Conservation (phyloP, 2,888 invertebrate genomes). For the Oxytorus armatus region DNA sequence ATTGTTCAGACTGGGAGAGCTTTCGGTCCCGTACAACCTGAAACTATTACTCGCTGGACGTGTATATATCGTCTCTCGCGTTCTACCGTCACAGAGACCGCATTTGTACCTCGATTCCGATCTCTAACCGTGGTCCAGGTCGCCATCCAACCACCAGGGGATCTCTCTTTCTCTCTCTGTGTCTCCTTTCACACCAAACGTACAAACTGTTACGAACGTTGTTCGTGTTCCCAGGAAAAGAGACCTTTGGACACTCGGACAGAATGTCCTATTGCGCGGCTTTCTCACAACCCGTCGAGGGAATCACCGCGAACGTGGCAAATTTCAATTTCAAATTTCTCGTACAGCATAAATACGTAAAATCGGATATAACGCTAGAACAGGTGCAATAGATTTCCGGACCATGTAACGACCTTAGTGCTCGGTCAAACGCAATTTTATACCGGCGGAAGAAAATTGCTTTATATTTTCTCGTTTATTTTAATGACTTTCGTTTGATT, state of each 20-base stretch:
- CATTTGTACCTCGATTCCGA: conserved; percentile 63
- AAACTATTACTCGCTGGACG: conserved; percentile 4
- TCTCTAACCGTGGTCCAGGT: conserved; percentile 14
- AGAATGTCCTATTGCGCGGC: conserved; percentile 17
- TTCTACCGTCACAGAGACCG: conserved; percentile 58
- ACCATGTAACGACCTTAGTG: no score
- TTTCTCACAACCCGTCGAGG: conserved; percentile 54
- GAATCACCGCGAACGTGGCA: conserved; percentile 44
- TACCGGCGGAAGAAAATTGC: no score
- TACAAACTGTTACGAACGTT: conserved; percentile 1
- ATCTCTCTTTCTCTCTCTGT: conserved; percentile 54
- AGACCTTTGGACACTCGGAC: conserved; percentile 25
- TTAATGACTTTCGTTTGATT: no score
- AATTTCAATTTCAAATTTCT: conserved; percentile 70
- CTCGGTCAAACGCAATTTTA: no score
- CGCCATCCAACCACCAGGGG: conserved; percentile 45
- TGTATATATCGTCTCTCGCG: conserved; percentile 7
- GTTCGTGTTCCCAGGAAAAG: conserved; percentile 16
- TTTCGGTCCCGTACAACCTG: no score
- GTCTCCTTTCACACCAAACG: no score
- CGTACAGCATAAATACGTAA: conserved; percentile 1
- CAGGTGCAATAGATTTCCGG: no score
- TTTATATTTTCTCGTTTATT: no score
- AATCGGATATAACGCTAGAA: no score
- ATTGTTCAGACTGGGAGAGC: conserved; percentile 56